phyloP scores from a whole-genome alignment of 2,113 vertebrate species.

The Myiozetetes cayanensis region DNA sequence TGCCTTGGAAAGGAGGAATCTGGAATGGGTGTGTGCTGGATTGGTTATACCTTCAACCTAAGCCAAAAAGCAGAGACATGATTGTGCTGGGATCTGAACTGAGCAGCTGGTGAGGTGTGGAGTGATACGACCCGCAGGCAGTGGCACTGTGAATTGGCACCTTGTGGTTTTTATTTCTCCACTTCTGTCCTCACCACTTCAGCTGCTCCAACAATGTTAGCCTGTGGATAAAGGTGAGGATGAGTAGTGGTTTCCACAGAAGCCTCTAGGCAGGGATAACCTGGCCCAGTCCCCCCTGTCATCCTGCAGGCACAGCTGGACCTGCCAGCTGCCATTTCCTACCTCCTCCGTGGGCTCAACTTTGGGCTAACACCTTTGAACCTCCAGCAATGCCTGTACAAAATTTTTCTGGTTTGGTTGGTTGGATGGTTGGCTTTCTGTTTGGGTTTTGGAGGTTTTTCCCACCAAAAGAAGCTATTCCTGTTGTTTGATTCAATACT shows the following conservation, averaged over 20 bases:
- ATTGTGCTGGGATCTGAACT: not conserved
- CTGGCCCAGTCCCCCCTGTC: not conserved
- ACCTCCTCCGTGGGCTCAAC: rapidly evolving
- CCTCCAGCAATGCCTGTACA: not conserved
- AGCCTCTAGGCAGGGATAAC: not conserved
- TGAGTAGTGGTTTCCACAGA: not conserved
- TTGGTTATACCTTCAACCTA: not conserved
- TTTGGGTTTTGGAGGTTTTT: not conserved
- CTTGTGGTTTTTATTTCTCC: not conserved
- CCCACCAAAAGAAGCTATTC: not conserved
- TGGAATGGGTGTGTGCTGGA: not conserved
- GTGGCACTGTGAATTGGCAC: not conserved
- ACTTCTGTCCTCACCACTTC: not conserved
- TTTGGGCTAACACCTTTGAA: not conserved
- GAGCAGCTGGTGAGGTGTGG: not conserved
- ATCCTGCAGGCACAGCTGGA: not conserved
- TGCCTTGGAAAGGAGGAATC: not conserved
- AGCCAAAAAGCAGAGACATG: not conserved
- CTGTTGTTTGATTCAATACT: not conserved
- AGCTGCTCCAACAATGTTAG: not conserved
- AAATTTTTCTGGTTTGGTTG: not conserved
- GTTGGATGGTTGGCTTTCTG: not conserved
- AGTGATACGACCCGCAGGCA: not conserved
- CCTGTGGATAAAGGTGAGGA: not conserved
- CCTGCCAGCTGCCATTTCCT: not conserved